Evolutionary conservation across 2,797 vertebrate species (phyloP), one percentile per base, ranked within the genome.

Genomic region (Scolopax rusticola): DNA sequence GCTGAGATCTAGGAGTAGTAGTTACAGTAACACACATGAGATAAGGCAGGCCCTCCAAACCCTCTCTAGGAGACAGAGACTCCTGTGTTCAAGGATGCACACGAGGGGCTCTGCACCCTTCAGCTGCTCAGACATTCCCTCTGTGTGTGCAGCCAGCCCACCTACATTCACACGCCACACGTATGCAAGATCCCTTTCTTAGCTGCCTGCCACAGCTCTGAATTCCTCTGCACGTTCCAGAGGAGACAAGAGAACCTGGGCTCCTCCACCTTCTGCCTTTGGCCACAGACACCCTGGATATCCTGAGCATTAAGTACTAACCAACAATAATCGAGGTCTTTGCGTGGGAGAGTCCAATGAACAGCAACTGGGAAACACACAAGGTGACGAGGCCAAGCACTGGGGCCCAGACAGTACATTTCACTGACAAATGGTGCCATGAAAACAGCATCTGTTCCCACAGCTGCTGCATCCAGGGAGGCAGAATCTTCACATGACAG

Each of bases 251-350:
- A 88, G 45, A 68, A 83, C 38, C 14, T 7, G 20, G n/a, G 25
- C 77, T 85, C 25, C 74, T 79, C 74, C 50, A 67, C 57, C 50
- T 92, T 53, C 69, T 83, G 85, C 57, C 64, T 84, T 47, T 36
- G 68, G 84, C 63, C 73, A 53, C 76, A 63, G 73, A 75, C 74
- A 83, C 33, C 32, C 74, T 28, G 59, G 84, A n/a, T 60, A 74
- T 84, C 83, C 89, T 84, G 83, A 93, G 85, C 86, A 17, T 32
- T n/a, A 63, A 50, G 83, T 60, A 80, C 59, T 53, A 88, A 65
- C 61, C 76, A 86, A 48, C 33, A n/a, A 20, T 48, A 76, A 60
- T 11, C 1, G 9, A 84, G 87, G 77, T 76, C 51, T 89, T 80
- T 76, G 67, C 0, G 0, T 59, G 73, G 73, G 28, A 59, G 23